phyloP scores from a whole-genome alignment of 2,888 invertebrate species.

The Drosophila atripex region DNA sequence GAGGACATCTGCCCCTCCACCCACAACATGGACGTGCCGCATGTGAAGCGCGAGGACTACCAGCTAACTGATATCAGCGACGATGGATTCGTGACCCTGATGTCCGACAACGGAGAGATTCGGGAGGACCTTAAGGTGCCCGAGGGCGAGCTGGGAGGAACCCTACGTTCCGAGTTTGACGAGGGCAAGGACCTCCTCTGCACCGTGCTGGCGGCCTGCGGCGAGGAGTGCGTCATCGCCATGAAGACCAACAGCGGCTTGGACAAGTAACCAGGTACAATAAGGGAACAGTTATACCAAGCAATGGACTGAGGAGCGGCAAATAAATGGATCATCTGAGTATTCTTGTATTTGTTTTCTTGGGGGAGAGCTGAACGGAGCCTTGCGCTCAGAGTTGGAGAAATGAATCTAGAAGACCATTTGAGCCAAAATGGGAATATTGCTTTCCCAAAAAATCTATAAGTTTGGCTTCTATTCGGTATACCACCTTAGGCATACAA shows the following conservation, averaged over 20 bases:
- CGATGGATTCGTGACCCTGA: conserved; percentile 96
- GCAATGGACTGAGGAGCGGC: not conserved
- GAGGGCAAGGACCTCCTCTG: conserved; percentile 95
- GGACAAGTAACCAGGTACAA: conserved; percentile 88
- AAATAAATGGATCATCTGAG: not conserved
- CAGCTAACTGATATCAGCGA: conserved; percentile 96
- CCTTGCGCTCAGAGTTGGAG: no score
- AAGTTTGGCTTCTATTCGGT: no score
- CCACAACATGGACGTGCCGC: conserved; percentile 99
- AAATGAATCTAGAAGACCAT: no score
- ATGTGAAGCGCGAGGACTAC: conserved; percentile 99
- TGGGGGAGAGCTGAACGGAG: no score
- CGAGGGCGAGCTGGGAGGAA: conserved; percentile 95
- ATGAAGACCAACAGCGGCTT: conserved; percentile 97
- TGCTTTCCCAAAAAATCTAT: no score
- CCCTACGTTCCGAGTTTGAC: conserved; percentile 93
- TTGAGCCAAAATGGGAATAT: no score
- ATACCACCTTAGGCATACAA: no score
- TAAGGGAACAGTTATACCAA: no score
- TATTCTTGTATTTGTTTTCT: no score
- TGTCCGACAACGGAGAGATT: conserved; percentile 97
- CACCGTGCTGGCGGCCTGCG: conserved; percentile 96
- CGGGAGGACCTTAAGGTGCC: conserved; percentile 98
- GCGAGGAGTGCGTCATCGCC: conserved; percentile 96
- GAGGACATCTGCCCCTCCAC: conserved; percentile 99